Evolutionary conservation across 2,888 invertebrate genomes (phyloP).

Genomic region (Phytoseiulus persimilis): DNA sequence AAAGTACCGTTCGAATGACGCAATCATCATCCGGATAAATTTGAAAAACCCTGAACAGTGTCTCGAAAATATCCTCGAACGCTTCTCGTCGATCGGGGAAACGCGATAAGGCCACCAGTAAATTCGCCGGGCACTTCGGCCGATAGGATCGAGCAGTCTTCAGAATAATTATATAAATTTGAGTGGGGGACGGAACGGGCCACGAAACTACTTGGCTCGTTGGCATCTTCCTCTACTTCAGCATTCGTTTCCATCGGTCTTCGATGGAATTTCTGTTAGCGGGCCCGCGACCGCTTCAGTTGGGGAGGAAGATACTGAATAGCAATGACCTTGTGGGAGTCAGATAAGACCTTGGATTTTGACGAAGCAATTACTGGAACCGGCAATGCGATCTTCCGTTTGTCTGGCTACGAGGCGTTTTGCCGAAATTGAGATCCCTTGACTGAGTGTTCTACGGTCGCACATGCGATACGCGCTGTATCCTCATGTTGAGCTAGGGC

Average conservation of each 20-base stretch:
- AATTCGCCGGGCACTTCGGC: not conserved
- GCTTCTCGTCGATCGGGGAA: not conserved
- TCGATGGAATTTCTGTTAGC: not conserved
- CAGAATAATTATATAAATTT: not conserved
- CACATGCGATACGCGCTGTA: not conserved
- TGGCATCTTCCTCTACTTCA: too few relatives aligned
- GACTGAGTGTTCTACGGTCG: not conserved
- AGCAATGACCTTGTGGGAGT: not conserved
- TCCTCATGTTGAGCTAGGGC: not conserved
- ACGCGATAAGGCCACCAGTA: not conserved
- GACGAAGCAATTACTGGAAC: constrained; percentile 31
- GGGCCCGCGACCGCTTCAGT: not conserved
- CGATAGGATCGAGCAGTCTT: not conserved
- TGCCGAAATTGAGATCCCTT: not conserved
- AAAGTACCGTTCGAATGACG: not conserved
- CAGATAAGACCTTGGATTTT: constrained; percentile 23
- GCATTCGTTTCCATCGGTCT: not conserved
- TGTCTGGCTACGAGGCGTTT: not conserved
- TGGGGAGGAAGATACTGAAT: not conserved
- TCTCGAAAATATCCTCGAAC: too few relatives aligned
- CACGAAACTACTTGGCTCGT: not conserved
- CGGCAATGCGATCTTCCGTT: not conserved
- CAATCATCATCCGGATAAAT: not conserved
- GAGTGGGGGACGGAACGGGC: not conserved
- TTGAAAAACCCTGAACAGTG: not conserved